Conservation (phyloP, 2,113 vertebrate species). For the Calonectris borealis region DNA sequence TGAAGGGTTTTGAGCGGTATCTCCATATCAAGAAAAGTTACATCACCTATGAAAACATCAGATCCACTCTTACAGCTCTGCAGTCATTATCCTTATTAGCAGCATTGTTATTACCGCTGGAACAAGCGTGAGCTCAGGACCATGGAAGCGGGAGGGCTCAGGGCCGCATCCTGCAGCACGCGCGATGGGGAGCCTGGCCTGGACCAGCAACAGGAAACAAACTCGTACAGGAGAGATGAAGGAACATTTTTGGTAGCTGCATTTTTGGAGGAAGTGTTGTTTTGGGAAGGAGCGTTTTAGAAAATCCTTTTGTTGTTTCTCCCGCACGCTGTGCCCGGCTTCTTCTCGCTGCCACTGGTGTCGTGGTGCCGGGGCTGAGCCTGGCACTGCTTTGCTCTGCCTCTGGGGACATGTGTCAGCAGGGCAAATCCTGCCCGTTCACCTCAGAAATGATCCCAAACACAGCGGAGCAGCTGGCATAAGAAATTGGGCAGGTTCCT, state of each 20-base stretch:
- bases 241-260: not conserved
- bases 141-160: conserved; percentile 11
- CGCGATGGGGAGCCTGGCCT: not conserved
- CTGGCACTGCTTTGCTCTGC: not conserved
- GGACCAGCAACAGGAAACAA: not conserved
- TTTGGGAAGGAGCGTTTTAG: accelerated
- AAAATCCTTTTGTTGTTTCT: not conserved
- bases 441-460: not conserved
- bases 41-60: conserved; percentile 45
- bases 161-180: not conserved
- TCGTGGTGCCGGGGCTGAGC: accelerated
- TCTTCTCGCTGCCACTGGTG: not conserved
- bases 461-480: not conserved
- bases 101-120: not conserved
- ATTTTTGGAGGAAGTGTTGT: not conserved
- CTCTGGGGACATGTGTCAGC: not conserved
- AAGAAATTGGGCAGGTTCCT: not conserved
- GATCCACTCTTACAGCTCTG: not conserved
- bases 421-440: not conserved
- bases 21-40: conserved; percentile 39
- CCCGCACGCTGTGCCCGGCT: accelerated
- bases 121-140: not conserved
- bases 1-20: conserved; percentile 12
- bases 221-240: not conserved
- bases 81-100: conserved; percentile 30